A percentile compares a stretch with the other conserved stretches of the same genome.
Conservation (phyloP, 53 echinoderm and acorn worm species). For the Luidia sarsii region DNA sequence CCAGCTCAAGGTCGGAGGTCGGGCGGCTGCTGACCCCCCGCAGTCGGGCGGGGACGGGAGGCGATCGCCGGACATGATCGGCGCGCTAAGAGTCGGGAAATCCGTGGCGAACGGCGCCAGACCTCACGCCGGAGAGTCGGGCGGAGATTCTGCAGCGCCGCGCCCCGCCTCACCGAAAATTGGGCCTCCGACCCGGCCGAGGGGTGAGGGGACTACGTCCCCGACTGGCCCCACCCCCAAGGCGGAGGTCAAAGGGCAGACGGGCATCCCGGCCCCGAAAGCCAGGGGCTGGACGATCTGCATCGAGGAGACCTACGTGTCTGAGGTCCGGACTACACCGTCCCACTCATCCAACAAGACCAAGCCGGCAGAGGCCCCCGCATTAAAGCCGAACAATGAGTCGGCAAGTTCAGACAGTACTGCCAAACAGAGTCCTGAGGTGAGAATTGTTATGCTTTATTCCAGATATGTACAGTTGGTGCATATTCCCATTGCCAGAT, state of each 20-base stretch:
- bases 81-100: background rate
- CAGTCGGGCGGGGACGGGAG: background rate
- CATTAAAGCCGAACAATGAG: too few species aligned
- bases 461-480: too few species aligned
- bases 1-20: background rate
- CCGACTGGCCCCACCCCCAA: background rate
- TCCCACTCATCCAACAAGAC: too few species aligned
- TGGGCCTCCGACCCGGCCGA: background rate
- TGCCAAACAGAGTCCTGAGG: background rate
- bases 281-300: conserved; percentile 34
- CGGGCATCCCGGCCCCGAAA: conserved; percentile 2
- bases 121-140: background rate
- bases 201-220: too few species aligned
- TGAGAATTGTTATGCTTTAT: too few species aligned
- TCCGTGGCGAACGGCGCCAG: background rate
- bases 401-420: background rate
- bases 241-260: conserved; percentile 15
- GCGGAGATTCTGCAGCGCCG: too few species aligned
- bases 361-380: too few species aligned
- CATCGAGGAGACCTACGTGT: conserved; percentile 20
- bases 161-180: background rate
- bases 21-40: background rate
- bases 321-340: conserved; percentile 9
- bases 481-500: too few species aligned
- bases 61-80: background rate